Conservation (phyloP, 2,888 invertebrate species). For the Hyposoter didymator region DNA sequence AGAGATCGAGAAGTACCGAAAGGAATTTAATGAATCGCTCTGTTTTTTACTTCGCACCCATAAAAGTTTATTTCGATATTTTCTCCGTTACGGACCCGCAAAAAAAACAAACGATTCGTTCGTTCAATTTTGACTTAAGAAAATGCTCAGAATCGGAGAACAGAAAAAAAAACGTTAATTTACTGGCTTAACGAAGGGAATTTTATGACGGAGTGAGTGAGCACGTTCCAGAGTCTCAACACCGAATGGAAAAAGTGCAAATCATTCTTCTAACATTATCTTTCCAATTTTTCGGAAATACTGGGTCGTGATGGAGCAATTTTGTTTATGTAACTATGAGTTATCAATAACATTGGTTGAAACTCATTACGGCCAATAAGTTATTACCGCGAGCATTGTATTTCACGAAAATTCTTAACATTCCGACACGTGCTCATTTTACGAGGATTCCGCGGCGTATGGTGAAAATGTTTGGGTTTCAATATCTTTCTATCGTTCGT, state of each 20-base stretch:
- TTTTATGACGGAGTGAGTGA: neutral
- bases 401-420: neutral
- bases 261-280: neutral
- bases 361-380: neutral
- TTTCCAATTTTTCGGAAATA: neutral
- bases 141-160: too few relatives aligned
- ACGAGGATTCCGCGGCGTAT: neutral
- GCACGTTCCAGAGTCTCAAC: too few relatives aligned
- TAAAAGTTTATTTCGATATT: neutral
- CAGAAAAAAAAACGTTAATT: neutral
- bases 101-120: neutral
- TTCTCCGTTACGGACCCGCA: neutral
- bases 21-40: neutral
- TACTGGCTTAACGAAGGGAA: neutral
- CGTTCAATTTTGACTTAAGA: neutral
- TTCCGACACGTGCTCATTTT: neutral
- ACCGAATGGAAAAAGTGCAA: too few relatives aligned
- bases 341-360: neutral
- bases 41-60: neutral
- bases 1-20: neutral
- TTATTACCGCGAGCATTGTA: neutral
- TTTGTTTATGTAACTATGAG: neutral
- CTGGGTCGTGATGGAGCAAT: neutral
- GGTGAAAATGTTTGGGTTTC: slow-evolving; percentile 1
- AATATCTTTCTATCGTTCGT: neutral